Evolutionary conservation across 1,140 invertebrate species (phyloP), one percentile per base, ranked within the genome.

Genomic region (Sinonovacula constricta): DNA sequence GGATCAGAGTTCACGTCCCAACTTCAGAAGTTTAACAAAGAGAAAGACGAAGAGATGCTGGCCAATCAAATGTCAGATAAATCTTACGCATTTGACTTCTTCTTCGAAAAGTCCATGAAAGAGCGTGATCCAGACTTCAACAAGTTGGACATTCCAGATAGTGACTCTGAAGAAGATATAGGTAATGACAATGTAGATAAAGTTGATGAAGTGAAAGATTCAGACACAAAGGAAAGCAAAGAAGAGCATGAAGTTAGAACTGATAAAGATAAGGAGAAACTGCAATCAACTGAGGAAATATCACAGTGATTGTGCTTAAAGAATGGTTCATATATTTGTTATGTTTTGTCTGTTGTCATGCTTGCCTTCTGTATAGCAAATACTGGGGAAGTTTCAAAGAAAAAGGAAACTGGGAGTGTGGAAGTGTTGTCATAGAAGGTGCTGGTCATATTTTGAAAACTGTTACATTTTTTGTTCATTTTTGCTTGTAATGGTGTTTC

Each of bases 1-100:
- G 91, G 88, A 3, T 54, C 77, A 30, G 90, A 90, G 2, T 90
- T 91, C 78, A 59, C 79, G 2, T 68, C 62, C 30, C 81, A 88
- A 85, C 81, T 88, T 4, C 83, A 86, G 57, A 56, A 83, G 28
- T 90, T 86, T 66, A 79, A 87, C 53, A 87, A 87, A 60, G 83
- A 88, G 62, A 81, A 83, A 51, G 75, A 53, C 60, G 81, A 83
- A 59, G 79, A 83, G 67, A 28, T 81, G 10, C 59, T 85, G 30
- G 82, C 67, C 0, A 75, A 83, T 54, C 67, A 83, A 51, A 69
- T 67, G 30, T 72, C 53, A 5, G 30, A 53, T 7, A 86, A 86
- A 57, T 80, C 85, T 28, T 90, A 87, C 70, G 67, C 86, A n/a
- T 90, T 90, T 83, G 87, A 90, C 75, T 88, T 83, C 76, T 88